These are phyloP conservation scores for Sebastes wilsoni DNA, from an alignment of 2,797 vertebrate genomes.

Conservation along the genomic window DNA sequence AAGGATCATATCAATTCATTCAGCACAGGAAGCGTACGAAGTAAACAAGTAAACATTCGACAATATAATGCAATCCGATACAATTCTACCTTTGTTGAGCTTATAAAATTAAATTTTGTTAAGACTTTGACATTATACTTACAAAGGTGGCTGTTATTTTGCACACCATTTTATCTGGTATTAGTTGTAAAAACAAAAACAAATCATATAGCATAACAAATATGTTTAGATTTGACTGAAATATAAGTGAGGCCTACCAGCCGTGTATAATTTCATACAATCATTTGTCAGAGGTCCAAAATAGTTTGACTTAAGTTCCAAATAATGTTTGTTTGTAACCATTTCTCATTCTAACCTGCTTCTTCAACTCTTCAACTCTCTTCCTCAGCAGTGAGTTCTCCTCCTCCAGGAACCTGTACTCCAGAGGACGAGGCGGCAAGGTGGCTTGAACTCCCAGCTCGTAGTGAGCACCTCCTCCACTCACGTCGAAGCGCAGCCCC, in stretches of 20 bases:
- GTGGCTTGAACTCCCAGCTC: conserved; percentile 86
- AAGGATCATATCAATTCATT: background rate
- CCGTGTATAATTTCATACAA: background rate
- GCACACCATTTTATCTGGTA: background rate
- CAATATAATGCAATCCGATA: background rate
- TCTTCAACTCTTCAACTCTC: conserved; percentile 95
- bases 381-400: conserved; percentile 93
- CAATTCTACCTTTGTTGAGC: background rate
- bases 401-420: conserved; percentile 94
- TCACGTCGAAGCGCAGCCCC: conserved; percentile 85
- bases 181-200: background rate
- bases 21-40: background rate
- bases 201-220: background rate
- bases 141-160: background rate
- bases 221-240: background rate
- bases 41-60: background rate
- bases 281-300: background rate
- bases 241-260: background rate
- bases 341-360: conserved; percentile 85
- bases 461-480: conserved; percentile 74
- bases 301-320: background rate
- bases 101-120: background rate
- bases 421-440: conserved; percentile 83
- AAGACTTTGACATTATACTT: background rate
- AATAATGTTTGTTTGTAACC: background rate